Conservation (phyloP, 2,113 vertebrate genomes). For the Epinephelus moara region DNA sequence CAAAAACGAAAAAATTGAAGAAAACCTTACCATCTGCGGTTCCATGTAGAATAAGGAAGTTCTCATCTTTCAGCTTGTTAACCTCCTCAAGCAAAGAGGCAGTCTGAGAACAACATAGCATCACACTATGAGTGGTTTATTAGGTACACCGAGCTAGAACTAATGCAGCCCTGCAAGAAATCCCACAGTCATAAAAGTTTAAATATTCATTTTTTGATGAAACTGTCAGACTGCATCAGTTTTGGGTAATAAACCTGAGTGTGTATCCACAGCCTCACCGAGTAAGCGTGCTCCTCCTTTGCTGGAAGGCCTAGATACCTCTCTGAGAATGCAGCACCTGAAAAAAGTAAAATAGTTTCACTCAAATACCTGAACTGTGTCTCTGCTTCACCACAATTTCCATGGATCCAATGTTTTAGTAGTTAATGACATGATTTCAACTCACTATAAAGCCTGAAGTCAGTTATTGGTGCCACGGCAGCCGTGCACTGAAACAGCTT, state of each 20-base stretch:
- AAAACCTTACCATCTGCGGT: conserved; percentile 86
- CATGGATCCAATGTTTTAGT: neutral
- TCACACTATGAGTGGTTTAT: neutral
- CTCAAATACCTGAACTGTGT: neutral
- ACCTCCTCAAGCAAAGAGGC: conserved; percentile 86
- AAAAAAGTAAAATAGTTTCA: conserved; percentile 27
- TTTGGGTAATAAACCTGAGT: conserved; percentile 14
- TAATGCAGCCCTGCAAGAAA: conserved; percentile 17
- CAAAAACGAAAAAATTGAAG: neutral
- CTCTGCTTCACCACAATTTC: neutral
- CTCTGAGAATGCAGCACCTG: conserved; percentile 88
- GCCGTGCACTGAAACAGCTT: conserved; percentile 84
- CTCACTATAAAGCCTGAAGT: conserved; percentile 89
- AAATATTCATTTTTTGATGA: neutral
- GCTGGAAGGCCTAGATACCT: conserved; percentile 85
- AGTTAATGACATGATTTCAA: conserved; percentile 16
- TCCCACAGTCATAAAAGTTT: conserved; percentile 6
- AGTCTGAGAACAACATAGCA: conserved; percentile 73
- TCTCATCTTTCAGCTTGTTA: conserved; percentile 83
- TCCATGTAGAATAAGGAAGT: conserved; percentile 87
- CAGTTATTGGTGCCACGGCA: conserved; percentile 85
- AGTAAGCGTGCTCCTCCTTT: conserved; percentile 86
- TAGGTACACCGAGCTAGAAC: neutral
- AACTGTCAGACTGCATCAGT: neutral
- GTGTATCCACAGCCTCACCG: conserved; percentile 67